A percentile compares a stretch with the other conserved stretches of the same genome.
Evolutionary conservation across 2,797 vertebrate genomes (phyloP).

Genomic region (Gephyroberyx darwinii): DNA sequence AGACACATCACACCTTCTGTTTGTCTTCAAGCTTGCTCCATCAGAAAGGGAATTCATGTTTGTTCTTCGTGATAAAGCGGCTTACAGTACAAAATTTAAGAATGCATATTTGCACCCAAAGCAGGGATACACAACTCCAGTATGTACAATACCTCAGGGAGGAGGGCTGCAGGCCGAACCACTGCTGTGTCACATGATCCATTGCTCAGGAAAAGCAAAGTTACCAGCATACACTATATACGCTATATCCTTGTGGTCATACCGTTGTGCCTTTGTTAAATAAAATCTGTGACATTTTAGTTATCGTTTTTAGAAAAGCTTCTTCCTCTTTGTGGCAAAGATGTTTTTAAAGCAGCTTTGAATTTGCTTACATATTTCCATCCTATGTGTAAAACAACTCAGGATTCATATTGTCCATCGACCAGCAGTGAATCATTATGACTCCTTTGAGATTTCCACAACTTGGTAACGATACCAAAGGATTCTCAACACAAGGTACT

Average conservation of each 20-base stretch:
- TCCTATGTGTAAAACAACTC: not conserved
- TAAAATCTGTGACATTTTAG: constrained; percentile 20
- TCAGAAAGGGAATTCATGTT: constrained; percentile 73
- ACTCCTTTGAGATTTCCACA: not conserved
- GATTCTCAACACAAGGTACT: not conserved
- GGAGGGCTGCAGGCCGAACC: constrained; percentile 36
- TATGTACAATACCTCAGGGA: constrained; percentile 64
- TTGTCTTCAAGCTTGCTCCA: constrained; percentile 23
- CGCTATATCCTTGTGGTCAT: constrained; percentile 38
- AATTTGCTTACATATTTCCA: constrained; percentile 1
- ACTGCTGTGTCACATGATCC: constrained; percentile 35
- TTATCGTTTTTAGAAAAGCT: constrained; percentile 6
- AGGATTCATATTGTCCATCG: not conserved
- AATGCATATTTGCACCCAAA: constrained; percentile 60
- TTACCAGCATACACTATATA: constrained; percentile 15
- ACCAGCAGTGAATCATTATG: not conserved
- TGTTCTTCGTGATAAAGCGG: constrained; percentile 45
- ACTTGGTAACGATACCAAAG: not conserved
- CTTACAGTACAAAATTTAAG: constrained; percentile 41
- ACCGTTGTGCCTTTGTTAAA: constrained; percentile 29
- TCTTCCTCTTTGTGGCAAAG: constrained; percentile 1
- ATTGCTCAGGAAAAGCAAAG: constrained; percentile 55
- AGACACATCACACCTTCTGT: constrained; percentile 12
- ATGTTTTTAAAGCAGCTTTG: constrained; percentile 2
- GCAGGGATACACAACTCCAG: constrained; percentile 21